Evolutionary conservation across 2,888 invertebrate genomes (phyloP).

Genomic region (Caenorhabditis imperialis): DNA sequence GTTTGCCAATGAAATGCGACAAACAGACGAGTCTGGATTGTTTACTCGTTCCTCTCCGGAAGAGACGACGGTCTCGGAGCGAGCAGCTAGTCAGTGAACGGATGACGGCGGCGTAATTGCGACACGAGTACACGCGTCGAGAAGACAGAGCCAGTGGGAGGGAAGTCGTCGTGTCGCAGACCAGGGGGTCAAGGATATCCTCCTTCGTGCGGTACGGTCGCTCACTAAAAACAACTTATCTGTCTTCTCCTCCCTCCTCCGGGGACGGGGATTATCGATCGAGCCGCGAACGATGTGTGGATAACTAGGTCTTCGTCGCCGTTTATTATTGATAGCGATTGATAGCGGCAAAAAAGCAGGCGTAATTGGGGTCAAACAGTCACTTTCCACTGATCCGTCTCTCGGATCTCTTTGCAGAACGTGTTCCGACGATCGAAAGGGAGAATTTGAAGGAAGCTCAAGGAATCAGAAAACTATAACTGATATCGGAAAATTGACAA

Average conservation of each 20-base stretch:
- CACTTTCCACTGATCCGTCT: background rate
- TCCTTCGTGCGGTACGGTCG: slow-evolving; percentile 18
- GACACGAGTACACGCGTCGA: slow-evolving; percentile 7
- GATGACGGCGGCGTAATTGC: background rate
- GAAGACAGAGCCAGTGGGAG: slow-evolving; percentile 18
- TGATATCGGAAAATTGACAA: too few species aligned
- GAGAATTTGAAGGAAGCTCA: too few species aligned
- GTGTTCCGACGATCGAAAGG: too few species aligned
- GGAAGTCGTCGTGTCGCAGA: slow-evolving; percentile 8
- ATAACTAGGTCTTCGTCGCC: slow-evolving; percentile 36
- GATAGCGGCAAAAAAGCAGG: slow-evolving; percentile 25
- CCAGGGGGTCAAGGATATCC: slow-evolving; percentile 42
- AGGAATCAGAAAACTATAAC: too few species aligned
- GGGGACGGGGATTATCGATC: slow-evolving; percentile 37
- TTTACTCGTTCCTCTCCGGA: slow-evolving; percentile 2
- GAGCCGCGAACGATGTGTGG: slow-evolving; percentile 27
- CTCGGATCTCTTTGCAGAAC: background rate
- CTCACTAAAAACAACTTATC: slow-evolving; percentile 47
- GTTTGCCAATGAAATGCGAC: slow-evolving; percentile 7
- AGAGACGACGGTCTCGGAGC: too few species aligned
- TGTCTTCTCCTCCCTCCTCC: background rate
- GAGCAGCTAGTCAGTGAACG: background rate
- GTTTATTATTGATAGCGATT: slow-evolving; percentile 24
- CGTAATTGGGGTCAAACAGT: slow-evolving; percentile 22
- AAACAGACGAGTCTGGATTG: background rate